Base-by-base conservation (phyloP, 1,140 invertebrate species). In the Vanessa atalanta region DNA sequence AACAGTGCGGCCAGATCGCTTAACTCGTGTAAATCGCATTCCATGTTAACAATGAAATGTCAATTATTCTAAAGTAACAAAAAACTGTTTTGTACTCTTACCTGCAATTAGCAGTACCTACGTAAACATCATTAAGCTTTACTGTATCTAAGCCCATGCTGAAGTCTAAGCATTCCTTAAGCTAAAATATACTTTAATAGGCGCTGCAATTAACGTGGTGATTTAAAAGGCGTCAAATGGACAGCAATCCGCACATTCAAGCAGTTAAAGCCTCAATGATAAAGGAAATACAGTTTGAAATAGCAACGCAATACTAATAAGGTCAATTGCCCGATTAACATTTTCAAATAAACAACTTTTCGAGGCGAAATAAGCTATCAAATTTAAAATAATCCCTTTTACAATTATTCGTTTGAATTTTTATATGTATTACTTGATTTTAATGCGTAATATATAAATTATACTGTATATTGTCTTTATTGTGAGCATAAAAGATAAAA, bases 121-220 rank as follows among this genome's bases (percentile, higher is more conserved):
- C 5, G 37, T 51, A 51, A n/a, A 51, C 5, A 51, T n/a, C 48
- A 51, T 51, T 51, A 51, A 15, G 14, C 14, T n/a, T 4, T 31
- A 31, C 26, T 43, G 7, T 51, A 51, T 12, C 48, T 51, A 15
- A 51, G 23, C 26, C 14, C 13, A 31, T n/a, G 23, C 16, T 47
- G 16, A 47, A n/a, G 65, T 66, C 65, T 66, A 16, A 26, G 53
- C 20, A 47, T 55, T 47, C 53, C 67, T 47, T 23, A 60, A 31
- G 23, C 53, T 69, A 57, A 69, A 69, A 61, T 69, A 69, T 69
- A 61, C 60, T 69, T 68, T 55, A 68, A 57, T 68, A 51, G 66
- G 23, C 23, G 50, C n/a, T 57, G 26, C 51, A 68, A 68, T 68
- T 68, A 68, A 57, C 66, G 50, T 37, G 16, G 66, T 48, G 53